A percentile compares a stretch with the other conserved stretches of the same genome.
These are phyloP conservation scores for Drosophila macrospina DNA, from an alignment of 2,888 invertebrate genomes.

Conservation along the genomic window DNA sequence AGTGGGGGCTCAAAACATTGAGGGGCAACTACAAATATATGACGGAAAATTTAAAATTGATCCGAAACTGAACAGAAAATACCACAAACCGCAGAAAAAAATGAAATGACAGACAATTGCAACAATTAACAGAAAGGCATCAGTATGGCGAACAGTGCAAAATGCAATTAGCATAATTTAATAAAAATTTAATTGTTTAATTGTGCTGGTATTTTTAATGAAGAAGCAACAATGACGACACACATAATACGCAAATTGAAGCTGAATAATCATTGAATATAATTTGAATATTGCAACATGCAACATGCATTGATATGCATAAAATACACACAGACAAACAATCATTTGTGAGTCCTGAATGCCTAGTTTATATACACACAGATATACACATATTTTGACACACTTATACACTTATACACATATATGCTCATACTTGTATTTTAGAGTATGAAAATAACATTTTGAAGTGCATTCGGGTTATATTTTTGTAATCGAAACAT, in stretches of 20 bases:
- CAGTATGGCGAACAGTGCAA: slow-evolving; percentile 1
- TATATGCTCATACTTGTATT: slow-evolving; percentile 11
- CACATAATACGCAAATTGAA: slow-evolving; percentile 10
- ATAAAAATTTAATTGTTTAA: slow-evolving; percentile 40
- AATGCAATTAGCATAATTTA: slow-evolving; percentile 44
- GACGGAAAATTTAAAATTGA: slow-evolving; percentile 18
- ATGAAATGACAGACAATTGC: slow-evolving; percentile 36
- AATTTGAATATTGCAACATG: slow-evolving; percentile 4
- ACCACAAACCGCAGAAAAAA: slow-evolving; percentile 17
- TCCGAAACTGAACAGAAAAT: slow-evolving; percentile 11
- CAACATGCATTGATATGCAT: slow-evolving; percentile 13
- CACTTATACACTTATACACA: slow-evolving; percentile 4
- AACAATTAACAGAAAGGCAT: slow-evolving; percentile 42
- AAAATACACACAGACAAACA: slow-evolving; percentile 5
- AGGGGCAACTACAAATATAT: neutral
- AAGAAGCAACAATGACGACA: slow-evolving; percentile 6
- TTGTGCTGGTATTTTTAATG: slow-evolving; percentile 24
- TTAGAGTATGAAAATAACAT: slow-evolving; percentile 14
- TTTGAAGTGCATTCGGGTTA: slow-evolving; percentile 31
- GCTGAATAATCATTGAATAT: slow-evolving; percentile 16
- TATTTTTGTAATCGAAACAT: slow-evolving; percentile 45
- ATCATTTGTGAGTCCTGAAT: slow-evolving; percentile 6
- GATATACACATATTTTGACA: slow-evolving; percentile 10
- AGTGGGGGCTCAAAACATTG: neutral
- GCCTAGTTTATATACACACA: slow-evolving; percentile 18